phyloP scores from a whole-genome alignment of 2,888 invertebrate species.

The Catotricha subobsoleta region DNA sequence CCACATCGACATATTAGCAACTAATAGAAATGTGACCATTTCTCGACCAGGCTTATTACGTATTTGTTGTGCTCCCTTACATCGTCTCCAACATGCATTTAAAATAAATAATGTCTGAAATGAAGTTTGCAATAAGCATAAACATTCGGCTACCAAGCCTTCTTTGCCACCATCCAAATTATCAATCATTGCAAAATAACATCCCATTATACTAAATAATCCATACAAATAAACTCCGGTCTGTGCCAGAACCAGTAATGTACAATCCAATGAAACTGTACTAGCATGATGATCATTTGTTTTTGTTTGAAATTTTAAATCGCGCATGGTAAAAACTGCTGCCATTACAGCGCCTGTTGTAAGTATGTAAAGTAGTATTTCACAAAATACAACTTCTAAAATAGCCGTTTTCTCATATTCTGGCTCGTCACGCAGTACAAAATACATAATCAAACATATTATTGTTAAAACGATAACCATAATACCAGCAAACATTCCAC shows the following conservation, averaged over 20 bases:
- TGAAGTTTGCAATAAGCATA: slow-evolving; percentile 59
- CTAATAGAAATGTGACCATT: slow-evolving; percentile 65
- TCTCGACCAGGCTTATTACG: slow-evolving; percentile 66
- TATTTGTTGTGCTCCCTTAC: slow-evolving; percentile 49
- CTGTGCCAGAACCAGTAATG: slow-evolving; percentile 68
- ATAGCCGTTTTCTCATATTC: slow-evolving; percentile 45
- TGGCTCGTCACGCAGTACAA: slow-evolving; percentile 53
- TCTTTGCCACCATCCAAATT: slow-evolving; percentile 33
- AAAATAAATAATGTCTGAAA: slow-evolving; percentile 62
- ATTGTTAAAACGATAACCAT: slow-evolving; percentile 65
- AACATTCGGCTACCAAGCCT: slow-evolving; percentile 52
- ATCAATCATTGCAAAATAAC: slow-evolving; percentile 31
- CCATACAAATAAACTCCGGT: slow-evolving; percentile 77
- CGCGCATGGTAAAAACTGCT: slow-evolving; percentile 45
- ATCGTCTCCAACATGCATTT: slow-evolving; percentile 53
- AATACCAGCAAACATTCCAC: slow-evolving; percentile 56
- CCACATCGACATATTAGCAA: slow-evolving; percentile 73
- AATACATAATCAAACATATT: slow-evolving; percentile 77
- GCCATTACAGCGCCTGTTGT: slow-evolving; percentile 43
- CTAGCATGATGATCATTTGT: slow-evolving; percentile 23
- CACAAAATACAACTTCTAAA: slow-evolving; percentile 58
- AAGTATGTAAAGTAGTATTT: slow-evolving; percentile 50
- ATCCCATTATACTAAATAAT: slow-evolving; percentile 65
- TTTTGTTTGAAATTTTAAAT: slow-evolving; percentile 36
- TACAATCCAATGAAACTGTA: slow-evolving; percentile 46